Evolutionary conservation across 2,797 vertebrate genomes (phyloP).

Genomic region (Serranus cabrilla): DNA sequence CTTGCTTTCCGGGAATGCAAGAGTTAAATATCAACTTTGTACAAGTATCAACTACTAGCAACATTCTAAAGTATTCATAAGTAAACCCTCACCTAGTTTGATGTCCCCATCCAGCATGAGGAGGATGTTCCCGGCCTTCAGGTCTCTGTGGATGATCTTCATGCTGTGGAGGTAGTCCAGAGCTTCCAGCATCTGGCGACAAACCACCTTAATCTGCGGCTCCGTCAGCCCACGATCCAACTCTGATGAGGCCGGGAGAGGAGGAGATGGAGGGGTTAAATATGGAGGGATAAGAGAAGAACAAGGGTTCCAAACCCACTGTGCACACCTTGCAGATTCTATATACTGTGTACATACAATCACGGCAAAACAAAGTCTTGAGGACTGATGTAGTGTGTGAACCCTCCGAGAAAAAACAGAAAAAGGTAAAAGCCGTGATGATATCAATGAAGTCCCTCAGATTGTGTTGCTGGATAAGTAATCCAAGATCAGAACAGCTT

Average conservation of each 20-base stretch:
- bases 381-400: slow-evolving; percentile 28
- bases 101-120: slow-evolving; percentile 95
- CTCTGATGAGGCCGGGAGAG: slow-evolving; percentile 81
- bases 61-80: background rate
- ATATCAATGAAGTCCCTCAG: slow-evolving; percentile 29
- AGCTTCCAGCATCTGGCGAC: slow-evolving; percentile 96
- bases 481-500: slow-evolving; percentile 62
- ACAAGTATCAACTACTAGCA: background rate
- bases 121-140: slow-evolving; percentile 97
- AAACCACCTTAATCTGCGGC: slow-evolving; percentile 95
- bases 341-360: background rate
- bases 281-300: background rate
- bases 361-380: background rate
- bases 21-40: background rate
- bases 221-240: slow-evolving; percentile 93
- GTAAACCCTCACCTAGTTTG: slow-evolving; percentile 90
- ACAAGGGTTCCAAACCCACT: background rate
- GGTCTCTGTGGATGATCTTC: slow-evolving; percentile 97
- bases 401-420: slow-evolving; percentile 18
- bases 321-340: slow-evolving; percentile 29
- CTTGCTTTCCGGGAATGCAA: background rate
- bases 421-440: slow-evolving; percentile 26
- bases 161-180: slow-evolving; percentile 93
- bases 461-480: slow-evolving; percentile 50
- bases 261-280: slow-evolving; percentile 10